Conservation (phyloP, 2,113 vertebrate species). For the Platycercus adscitus region DNA sequence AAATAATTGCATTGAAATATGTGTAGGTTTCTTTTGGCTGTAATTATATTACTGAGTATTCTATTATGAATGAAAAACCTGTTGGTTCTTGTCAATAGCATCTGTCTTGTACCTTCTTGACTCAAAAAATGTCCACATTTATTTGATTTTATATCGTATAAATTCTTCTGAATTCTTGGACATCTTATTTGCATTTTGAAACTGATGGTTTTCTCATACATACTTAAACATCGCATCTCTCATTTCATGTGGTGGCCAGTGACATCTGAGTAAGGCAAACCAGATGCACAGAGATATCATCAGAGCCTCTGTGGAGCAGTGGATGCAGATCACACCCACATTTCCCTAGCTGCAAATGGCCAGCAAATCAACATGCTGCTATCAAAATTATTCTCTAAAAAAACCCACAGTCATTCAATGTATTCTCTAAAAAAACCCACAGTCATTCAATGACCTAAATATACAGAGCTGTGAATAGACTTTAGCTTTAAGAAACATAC, state of each 20-base stretch:
- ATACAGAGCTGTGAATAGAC: not conserved
- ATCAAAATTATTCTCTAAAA: not conserved
- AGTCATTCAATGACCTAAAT: not conserved
- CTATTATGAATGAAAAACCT: not conserved
- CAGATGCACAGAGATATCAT: not conserved
- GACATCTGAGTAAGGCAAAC: not conserved
- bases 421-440: not conserved
- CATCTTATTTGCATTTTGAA: not conserved
- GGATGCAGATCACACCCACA: not conserved
- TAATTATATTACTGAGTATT: not conserved
- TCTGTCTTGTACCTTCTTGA: not conserved
- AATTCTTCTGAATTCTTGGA: not conserved
- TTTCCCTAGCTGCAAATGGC: not conserved
- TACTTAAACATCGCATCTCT: not conserved
- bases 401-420: fast-evolving
- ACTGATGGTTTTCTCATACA: not conserved
- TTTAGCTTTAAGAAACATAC: not conserved
- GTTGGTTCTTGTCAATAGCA: not conserved
- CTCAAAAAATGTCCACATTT: not conserved
- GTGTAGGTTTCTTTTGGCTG: not conserved
- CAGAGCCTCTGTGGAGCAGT: not conserved
- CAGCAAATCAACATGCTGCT: not conserved
- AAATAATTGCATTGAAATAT: slow-evolving; percentile 11
- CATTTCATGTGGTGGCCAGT: not conserved
- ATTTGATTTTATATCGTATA: slow-evolving; percentile 12